These are phyloP conservation scores for Macropus fuliginosus DNA, from an alignment of 2,797 vertebrate species.

Conservation along the genomic window DNA sequence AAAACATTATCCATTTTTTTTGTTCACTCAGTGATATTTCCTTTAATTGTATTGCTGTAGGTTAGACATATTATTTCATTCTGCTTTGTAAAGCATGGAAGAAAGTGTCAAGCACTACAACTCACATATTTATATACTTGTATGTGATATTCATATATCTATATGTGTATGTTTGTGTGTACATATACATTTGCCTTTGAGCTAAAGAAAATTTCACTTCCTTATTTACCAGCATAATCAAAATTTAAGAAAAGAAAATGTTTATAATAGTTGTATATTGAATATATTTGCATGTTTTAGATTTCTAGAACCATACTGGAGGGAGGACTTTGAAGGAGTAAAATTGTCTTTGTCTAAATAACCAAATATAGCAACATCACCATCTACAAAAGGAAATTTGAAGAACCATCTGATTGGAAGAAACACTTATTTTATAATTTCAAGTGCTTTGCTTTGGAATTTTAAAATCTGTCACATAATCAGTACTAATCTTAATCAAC, in stretches of 20 bases:
- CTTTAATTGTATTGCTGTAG: not conserved
- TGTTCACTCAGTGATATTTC: not conserved
- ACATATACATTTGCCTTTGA: not conserved
- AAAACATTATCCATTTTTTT: not conserved
- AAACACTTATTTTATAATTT: not conserved
- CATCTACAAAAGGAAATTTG: not conserved
- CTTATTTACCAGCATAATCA: not conserved
- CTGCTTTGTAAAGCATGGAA: not conserved
- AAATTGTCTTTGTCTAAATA: not conserved
- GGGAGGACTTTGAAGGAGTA: not conserved
- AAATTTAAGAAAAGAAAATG: not conserved
- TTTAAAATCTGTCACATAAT: not conserved
- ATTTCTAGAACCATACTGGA: not conserved
- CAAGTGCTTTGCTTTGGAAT: not conserved
- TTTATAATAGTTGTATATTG: not conserved
- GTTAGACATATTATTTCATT: not conserved
- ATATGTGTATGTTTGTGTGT: not conserved
- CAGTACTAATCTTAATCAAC: not conserved
- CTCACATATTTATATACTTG: not conserved
- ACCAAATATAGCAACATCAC: not conserved
- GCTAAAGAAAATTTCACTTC: not conserved
- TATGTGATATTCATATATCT: not conserved
- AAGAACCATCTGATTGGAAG: not conserved
- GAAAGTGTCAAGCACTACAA: not conserved
- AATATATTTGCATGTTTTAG: not conserved